phyloP scores from a whole-genome alignment of 2,797 vertebrate genomes.

The Crenuchus spilurus region DNA sequence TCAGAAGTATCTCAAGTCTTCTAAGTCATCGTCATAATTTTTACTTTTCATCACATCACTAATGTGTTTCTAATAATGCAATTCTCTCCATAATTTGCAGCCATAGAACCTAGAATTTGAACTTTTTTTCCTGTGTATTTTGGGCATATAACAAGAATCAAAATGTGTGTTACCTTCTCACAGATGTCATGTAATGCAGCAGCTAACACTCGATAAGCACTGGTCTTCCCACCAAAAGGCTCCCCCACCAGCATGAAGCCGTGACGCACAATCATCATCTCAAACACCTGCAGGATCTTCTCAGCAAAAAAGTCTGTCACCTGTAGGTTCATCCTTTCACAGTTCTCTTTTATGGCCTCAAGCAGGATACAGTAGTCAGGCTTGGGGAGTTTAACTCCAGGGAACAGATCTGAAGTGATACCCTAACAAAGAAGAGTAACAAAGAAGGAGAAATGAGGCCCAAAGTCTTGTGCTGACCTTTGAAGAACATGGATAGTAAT shows the following conservation, averaged over 20 bases:
- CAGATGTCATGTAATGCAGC: conserved; percentile 82
- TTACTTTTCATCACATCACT: too few relatives aligned
- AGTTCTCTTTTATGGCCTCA: conserved; percentile 83
- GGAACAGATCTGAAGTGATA: conserved; percentile 92
- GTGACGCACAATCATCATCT: conserved; percentile 94
- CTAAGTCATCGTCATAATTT: too few relatives aligned
- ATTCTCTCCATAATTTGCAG: too few relatives aligned
- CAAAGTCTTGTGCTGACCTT: background rate
- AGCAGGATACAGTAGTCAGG: conserved; percentile 83
- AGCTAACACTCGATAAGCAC: conserved; percentile 85
- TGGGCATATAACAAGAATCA: background rate
- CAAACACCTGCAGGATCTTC: conserved; percentile 91
- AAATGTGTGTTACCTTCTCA: conserved; percentile 76
- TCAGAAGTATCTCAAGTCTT: too few relatives aligned
- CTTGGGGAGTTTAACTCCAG: conserved; percentile 86
- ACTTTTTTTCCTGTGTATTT: too few relatives aligned
- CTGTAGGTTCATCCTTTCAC: conserved; percentile 86
- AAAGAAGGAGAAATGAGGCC: background rate
- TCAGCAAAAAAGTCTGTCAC: conserved; percentile 82
- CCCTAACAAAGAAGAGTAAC: conserved; percentile 70
- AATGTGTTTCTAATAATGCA: too few relatives aligned
- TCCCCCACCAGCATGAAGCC: conserved; percentile 95
- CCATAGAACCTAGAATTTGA: too few relatives aligned
- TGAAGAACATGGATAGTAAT: too few relatives aligned
- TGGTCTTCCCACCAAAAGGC: conserved; percentile 89